Percentiles rank a stretch among this genome's conserved stretches.
phyloP scores from a whole-genome alignment of 2,797 vertebrate species.

The Picus viridis region DNA sequence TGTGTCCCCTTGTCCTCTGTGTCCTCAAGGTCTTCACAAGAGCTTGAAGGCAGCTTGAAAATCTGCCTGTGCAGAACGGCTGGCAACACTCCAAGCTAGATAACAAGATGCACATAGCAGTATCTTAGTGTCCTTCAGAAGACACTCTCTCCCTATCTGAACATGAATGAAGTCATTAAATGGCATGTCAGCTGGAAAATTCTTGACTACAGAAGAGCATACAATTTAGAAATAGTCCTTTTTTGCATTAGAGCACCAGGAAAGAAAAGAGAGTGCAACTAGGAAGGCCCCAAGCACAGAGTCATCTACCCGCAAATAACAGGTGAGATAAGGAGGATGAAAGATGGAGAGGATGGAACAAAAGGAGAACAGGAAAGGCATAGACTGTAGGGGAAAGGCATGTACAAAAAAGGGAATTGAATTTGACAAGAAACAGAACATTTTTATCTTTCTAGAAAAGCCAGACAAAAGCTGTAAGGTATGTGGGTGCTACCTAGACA shows the following conservation, averaged over 20 bases:
- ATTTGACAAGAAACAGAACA: neutral
- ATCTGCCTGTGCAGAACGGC: neutral
- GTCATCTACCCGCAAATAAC: neutral
- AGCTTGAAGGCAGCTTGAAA: neutral
- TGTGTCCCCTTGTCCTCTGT: too few species aligned
- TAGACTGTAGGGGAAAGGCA: neutral
- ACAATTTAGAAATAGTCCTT: neutral
- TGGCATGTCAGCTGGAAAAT: neutral
- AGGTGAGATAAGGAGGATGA: neutral
- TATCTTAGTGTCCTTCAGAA: neutral
- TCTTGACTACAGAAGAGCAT: neutral
- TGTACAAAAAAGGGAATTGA: accelerated
- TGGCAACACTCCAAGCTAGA: neutral
- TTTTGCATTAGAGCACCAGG: neutral
- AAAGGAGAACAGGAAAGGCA: neutral
- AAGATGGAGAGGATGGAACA: neutral
- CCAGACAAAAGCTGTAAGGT: neutral
- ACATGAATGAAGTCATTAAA: neutral
- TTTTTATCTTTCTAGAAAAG: neutral
- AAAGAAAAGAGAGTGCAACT: neutral
- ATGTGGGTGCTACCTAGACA: neutral
- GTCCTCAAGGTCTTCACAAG: neutral
- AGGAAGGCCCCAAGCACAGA: neutral
- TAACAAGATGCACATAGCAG: neutral
- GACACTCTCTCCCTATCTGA: neutral